Evolutionary conservation across 2,113 vertebrate species (phyloP).

Genomic region (Peromyscus polionotus): DNA sequence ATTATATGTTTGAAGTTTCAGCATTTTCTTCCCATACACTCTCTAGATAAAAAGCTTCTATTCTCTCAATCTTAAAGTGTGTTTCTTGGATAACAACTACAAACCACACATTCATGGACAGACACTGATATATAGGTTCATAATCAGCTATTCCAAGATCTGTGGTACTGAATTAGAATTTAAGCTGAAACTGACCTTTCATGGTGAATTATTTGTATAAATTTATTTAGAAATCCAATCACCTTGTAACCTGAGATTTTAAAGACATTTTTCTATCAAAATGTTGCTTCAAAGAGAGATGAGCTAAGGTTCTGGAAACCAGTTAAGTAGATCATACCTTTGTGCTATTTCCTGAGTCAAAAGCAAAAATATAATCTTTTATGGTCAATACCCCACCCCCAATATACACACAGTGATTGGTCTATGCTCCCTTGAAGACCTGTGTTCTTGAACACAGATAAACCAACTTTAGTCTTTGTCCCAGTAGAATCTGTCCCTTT

Average conservation of each 20-base stretch:
- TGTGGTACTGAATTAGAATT: background rate
- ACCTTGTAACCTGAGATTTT: background rate
- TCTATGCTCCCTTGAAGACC: background rate
- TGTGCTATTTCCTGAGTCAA: background rate
- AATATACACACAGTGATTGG: background rate
- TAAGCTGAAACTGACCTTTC: slow-evolving; percentile 10
- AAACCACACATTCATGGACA: slow-evolving; percentile 43
- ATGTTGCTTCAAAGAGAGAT: background rate
- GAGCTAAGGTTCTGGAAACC: background rate
- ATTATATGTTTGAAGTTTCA: slow-evolving; percentile 68
- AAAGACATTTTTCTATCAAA: background rate
- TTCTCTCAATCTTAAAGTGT: slow-evolving; percentile 71
- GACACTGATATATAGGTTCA: slow-evolving; percentile 31
- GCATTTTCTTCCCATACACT: slow-evolving; percentile 48
- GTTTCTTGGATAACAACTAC: slow-evolving; percentile 61
- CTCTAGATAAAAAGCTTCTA: slow-evolving; percentile 69
- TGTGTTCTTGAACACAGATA: background rate
- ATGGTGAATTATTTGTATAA: slow-evolving; percentile 7
- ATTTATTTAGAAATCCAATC: background rate
- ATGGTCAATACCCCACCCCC: background rate
- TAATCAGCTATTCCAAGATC: background rate
- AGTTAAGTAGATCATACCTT: background rate
- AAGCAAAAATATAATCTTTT: background rate
- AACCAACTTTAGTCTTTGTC: background rate
- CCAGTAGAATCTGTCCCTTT: background rate